Evolutionary conservation across 2,113 vertebrate species (phyloP).

Genomic region (Peromyscus polionotus): DNA sequence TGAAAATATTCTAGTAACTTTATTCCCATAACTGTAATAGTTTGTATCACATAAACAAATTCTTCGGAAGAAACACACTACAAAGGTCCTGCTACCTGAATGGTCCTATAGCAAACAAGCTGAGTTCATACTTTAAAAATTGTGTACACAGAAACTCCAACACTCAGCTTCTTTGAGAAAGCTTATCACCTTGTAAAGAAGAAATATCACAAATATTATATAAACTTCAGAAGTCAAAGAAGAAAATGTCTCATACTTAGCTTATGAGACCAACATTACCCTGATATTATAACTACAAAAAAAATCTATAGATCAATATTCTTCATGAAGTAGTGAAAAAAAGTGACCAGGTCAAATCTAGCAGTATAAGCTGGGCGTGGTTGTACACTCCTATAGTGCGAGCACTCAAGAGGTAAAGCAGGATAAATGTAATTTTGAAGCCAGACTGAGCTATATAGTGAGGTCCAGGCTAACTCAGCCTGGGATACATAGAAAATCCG

Average conservation of each 20-base stretch:
- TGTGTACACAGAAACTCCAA: not conserved
- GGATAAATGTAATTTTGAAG: not conserved
- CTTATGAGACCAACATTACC: not conserved
- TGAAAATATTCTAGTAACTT: constrained; percentile 35
- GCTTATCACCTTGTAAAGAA: constrained; percentile 10
- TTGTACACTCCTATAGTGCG: too few species aligned
- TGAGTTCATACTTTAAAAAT: constrained; percentile 36
- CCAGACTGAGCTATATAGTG: too few species aligned
- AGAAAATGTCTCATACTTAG: not conserved
- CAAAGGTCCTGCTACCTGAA: not conserved
- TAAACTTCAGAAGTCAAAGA: not conserved
- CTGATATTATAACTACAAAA: not conserved
- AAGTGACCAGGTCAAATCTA: not conserved
- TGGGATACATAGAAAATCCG: not conserved
- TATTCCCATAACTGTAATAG: constrained; percentile 24
- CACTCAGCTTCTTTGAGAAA: not conserved
- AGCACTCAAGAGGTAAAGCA: not conserved
- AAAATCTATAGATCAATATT: not conserved
- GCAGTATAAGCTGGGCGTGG: not conserved
- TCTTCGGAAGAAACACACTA: constrained; percentile 36
- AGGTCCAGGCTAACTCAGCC: not conserved
- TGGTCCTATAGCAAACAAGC: not conserved
- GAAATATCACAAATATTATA: not conserved
- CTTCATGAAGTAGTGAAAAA: not conserved
- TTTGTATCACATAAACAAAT: not conserved